Evolutionary conservation across 2,888 invertebrate genomes (phyloP).

Genomic region (Zeuzera pyrina): DNA sequence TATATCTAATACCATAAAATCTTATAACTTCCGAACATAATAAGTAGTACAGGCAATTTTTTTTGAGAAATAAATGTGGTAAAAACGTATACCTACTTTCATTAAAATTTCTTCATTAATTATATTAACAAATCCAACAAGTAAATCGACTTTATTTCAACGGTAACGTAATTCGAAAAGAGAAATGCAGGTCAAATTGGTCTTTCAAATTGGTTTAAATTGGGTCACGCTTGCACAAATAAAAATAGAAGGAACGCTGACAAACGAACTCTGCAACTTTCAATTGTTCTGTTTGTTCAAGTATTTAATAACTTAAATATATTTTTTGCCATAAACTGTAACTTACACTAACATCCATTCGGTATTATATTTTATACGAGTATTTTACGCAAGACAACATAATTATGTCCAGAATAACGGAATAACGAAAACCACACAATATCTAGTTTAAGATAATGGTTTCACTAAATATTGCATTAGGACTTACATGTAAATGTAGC

Average conservation of each 20-base stretch:
- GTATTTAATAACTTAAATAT: slow-evolving; percentile 3
- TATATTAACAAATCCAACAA: too few relatives aligned
- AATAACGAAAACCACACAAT: too few relatives aligned
- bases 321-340: slow-evolving; percentile 4
- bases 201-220: slow-evolving; percentile 61
- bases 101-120: too few relatives aligned
- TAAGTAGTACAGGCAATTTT: too few relatives aligned
- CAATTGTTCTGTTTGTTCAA: not conserved
- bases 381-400: too few relatives aligned
- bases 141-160: slow-evolving; percentile 47
- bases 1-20: not conserved
- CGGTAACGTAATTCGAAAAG: slow-evolving; percentile 52
- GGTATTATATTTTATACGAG: too few relatives aligned
- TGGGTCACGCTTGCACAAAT: slow-evolving; percentile 61
- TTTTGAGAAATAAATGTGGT: not conserved
- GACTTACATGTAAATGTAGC: too few relatives aligned
- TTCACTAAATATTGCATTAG: too few relatives aligned
- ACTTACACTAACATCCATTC: too few relatives aligned
- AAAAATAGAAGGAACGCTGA: slow-evolving; percentile 47
- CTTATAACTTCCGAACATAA: not conserved
- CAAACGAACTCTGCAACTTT: slow-evolving; percentile 26
- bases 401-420: too few relatives aligned
- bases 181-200: slow-evolving; percentile 59
- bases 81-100: too few relatives aligned
- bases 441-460: too few relatives aligned